Evolutionary conservation across 2,113 vertebrate species (phyloP).

Genomic region (Guaruba guarouba): DNA sequence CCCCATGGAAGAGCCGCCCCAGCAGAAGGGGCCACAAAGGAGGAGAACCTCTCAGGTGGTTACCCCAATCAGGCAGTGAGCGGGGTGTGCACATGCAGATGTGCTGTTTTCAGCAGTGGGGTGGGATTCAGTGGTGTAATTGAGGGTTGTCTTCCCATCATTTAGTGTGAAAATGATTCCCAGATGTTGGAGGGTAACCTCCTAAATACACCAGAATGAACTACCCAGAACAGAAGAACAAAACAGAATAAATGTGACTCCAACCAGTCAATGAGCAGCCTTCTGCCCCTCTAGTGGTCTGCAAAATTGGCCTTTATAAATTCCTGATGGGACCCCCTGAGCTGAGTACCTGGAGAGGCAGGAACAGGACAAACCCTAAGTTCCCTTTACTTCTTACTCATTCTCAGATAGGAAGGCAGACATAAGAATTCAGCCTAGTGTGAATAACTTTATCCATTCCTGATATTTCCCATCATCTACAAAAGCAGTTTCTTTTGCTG

Average conservation of each 20-base stretch:
- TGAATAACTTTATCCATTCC: conserved; percentile 42
- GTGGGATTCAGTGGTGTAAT: neutral
- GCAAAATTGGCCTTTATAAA: neutral
- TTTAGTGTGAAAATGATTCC: conserved; percentile 34
- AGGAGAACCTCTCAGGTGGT: rapidly evolving
- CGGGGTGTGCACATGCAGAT: neutral
- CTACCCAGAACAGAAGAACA: neutral
- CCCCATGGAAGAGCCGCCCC: rapidly evolving
- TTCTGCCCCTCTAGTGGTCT: neutral
- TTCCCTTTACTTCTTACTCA: neutral
- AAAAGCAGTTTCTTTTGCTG: conserved; percentile 35
- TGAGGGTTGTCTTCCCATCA: neutral
- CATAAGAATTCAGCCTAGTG: neutral
- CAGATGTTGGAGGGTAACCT: conserved; percentile 30
- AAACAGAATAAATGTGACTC: neutral
- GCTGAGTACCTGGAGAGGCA: neutral
- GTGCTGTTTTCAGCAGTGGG: neutral
- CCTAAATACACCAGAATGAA: neutral
- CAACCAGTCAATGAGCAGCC: neutral
- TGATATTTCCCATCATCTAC: conserved; percentile 57
- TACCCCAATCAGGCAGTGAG: neutral
- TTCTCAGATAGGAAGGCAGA: neutral
- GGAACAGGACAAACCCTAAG: neutral
- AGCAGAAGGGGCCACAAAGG: rapidly evolving
- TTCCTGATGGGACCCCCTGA: neutral